Conservation (phyloP, 2,113 vertebrate species). For the Pontoporia blainvillei region DNA sequence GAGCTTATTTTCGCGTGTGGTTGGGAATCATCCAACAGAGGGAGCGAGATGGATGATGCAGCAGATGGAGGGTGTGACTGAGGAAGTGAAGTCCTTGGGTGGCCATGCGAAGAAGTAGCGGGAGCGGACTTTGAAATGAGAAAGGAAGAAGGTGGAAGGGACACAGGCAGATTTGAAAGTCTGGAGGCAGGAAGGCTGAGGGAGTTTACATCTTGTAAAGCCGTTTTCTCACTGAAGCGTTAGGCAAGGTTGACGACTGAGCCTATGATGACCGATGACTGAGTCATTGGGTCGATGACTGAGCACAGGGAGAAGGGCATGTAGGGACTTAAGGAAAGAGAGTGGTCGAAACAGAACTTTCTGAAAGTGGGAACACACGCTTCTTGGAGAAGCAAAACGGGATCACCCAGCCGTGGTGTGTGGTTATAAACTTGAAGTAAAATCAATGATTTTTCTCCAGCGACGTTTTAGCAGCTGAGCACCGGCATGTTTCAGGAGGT, state of each 20-base stretch:
- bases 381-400: neutral
- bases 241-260: neutral
- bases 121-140: neutral
- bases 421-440: neutral
- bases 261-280: neutral
- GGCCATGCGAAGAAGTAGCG: accelerated
- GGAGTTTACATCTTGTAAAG: neutral
- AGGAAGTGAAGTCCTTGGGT: neutral
- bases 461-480: neutral
- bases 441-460: neutral
- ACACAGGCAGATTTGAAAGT: neutral
- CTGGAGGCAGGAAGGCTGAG: neutral
- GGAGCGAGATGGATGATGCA: neutral
- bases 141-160: neutral
- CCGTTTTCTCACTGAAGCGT: neutral
- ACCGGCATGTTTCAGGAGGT: neutral
- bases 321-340: neutral
- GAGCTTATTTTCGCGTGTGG: neutral
- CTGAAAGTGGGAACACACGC: neutral
- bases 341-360: neutral
- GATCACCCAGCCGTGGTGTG: neutral
- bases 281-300: neutral
- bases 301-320: neutral
- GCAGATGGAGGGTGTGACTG: accelerated
- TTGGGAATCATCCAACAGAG: neutral